phyloP scores from a whole-genome alignment of 2,888 invertebrate species.

The Argynnis bischoffii region DNA sequence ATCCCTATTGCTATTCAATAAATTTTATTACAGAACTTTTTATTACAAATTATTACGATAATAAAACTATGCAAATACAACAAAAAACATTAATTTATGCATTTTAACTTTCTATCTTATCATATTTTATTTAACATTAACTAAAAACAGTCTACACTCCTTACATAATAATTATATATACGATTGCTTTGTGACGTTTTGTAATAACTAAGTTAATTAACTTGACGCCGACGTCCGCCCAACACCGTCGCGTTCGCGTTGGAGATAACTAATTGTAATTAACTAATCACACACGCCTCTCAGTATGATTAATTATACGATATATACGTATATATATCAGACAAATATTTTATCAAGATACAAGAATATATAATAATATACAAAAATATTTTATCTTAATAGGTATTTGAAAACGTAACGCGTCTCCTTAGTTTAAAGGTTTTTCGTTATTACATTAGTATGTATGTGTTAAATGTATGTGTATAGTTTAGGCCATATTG shows the following conservation, averaged over 20 bases:
- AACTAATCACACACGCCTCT: slow-evolving; percentile 43
- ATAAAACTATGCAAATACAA: neutral
- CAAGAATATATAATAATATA: too few species aligned
- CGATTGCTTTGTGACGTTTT: slow-evolving; percentile 47
- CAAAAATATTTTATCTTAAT: neutral
- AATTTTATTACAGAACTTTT: neutral
- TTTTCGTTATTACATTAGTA: neutral
- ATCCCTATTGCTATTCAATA: neutral
- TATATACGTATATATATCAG: slow-evolving; percentile 7
- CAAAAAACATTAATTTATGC: neutral
- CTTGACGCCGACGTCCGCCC: slow-evolving; percentile 42
- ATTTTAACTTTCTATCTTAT: neutral
- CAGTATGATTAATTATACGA: slow-evolving; percentile 37
- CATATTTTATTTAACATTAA: neutral
- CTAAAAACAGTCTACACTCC: slow-evolving; percentile 9
- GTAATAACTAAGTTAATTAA: slow-evolving; percentile 66
- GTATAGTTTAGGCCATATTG: too few species aligned
- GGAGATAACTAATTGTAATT: slow-evolving; percentile 45
- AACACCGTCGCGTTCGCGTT: slow-evolving; percentile 37
- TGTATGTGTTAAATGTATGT: neutral
- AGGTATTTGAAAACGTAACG: neutral
- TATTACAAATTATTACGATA: neutral
- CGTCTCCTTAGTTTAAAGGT: neutral
- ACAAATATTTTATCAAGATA: too few species aligned
- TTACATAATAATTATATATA: slow-evolving; percentile 12